Evolutionary conservation across 2,113 vertebrate species (phyloP).

Genomic region (Serilophus lunatus): DNA sequence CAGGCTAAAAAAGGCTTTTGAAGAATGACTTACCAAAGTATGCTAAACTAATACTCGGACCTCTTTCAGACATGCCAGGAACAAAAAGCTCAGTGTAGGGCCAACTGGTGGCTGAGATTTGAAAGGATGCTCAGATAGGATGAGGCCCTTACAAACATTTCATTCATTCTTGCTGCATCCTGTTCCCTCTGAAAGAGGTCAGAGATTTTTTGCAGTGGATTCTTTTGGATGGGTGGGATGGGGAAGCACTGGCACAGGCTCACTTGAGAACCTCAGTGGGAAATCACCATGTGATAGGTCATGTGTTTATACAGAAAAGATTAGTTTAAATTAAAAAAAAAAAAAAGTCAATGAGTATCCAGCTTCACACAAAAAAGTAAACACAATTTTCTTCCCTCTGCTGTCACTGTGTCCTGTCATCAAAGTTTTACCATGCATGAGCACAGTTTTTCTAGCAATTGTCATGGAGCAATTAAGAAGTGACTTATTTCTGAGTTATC

Average conservation of each 20-base stretch:
- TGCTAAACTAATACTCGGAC: not conserved
- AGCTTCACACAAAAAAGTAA: not conserved
- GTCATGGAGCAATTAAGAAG: not conserved
- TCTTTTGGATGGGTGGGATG: not conserved
- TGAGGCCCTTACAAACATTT: not conserved
- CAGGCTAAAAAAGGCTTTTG: not conserved
- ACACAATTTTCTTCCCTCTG: not conserved
- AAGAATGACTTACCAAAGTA: not conserved
- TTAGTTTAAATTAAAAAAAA: not conserved
- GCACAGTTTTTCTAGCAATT: not conserved
- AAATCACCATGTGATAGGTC: not conserved
- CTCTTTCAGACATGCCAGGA: not conserved
- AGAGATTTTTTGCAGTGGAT: fast-evolving
- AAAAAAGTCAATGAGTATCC: not conserved
- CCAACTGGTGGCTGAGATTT: not conserved
- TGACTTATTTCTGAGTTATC: not conserved
- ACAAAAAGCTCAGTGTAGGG: constrained; percentile 17
- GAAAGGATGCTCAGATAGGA: not conserved
- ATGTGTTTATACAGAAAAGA: not conserved
- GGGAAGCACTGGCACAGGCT: not conserved
- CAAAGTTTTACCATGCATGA: not conserved
- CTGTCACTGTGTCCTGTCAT: not conserved
- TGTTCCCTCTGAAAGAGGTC: constrained; percentile 12
- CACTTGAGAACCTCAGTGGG: not conserved
- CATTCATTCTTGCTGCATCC: constrained; percentile 34